A percentile compares a stretch with the other conserved stretches of the same genome.
phyloP scores from a whole-genome alignment of 2,797 vertebrate species.

The Pipistrellus kuhlii region DNA sequence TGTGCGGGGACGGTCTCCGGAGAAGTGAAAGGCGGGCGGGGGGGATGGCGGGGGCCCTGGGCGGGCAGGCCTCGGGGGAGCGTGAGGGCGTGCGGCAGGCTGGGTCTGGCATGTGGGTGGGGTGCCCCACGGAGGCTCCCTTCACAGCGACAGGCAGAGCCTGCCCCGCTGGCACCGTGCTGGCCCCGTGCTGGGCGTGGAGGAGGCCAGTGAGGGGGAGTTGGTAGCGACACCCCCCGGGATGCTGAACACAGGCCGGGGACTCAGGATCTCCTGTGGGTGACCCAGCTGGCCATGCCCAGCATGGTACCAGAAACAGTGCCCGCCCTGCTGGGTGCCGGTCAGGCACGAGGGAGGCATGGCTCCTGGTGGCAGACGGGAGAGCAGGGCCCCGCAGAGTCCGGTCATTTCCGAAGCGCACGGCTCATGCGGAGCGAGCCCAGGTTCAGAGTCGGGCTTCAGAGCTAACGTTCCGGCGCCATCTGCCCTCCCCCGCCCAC shows the following conservation, averaged over 20 bases:
- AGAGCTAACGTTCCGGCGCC: not conserved
- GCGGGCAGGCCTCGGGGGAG: accelerated
- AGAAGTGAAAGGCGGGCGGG: not conserved
- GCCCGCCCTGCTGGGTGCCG: not conserved
- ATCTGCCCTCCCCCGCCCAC: accelerated
- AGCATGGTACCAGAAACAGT: not conserved
- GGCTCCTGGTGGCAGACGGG: not conserved
- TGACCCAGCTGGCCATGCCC: not conserved
- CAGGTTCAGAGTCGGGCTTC: not conserved
- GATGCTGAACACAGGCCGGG: accelerated
- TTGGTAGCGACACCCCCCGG: accelerated
- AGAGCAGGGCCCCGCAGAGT: not conserved
- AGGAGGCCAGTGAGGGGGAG: not conserved
- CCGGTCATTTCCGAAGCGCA: not conserved
- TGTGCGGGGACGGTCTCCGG: not conserved
- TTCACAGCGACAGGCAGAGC: no score
- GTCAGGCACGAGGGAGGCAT: accelerated
- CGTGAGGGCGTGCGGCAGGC: accelerated
- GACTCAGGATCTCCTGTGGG: accelerated
- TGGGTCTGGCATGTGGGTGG: not conserved
- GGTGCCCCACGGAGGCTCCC: no score
- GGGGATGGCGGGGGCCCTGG: accelerated
- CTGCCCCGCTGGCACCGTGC: no score
- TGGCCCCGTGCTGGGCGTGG: accelerated
- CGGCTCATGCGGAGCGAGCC: accelerated